These are phyloP conservation scores for Cygnus buccinator DNA, from an alignment of 2,113 vertebrate species.

Conservation along the genomic window DNA sequence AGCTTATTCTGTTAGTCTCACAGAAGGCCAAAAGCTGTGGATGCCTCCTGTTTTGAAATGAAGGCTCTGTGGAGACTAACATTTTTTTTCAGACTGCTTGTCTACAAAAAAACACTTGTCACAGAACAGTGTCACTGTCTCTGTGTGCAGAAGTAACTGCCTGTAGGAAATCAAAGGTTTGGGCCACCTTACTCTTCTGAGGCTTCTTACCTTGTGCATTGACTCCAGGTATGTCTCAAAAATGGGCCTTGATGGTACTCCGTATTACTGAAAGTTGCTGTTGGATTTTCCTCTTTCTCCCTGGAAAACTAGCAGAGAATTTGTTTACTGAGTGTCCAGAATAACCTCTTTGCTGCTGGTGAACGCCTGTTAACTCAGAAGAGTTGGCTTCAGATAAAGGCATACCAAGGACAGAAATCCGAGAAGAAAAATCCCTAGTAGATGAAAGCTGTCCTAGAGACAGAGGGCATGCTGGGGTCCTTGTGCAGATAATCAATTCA, in stretches of 20 bases:
- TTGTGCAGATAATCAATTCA: neutral
- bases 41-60: neutral
- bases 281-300: neutral
- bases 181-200: neutral
- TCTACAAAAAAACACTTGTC: neutral
- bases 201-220: neutral
- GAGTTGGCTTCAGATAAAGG: neutral
- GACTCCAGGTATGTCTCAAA: neutral
- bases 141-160: neutral
- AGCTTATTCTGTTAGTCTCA: neutral
- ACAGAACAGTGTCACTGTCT: neutral
- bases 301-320: neutral
- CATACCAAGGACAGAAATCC: neutral
- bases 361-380: neutral
- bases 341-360: neutral
- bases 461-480: neutral
- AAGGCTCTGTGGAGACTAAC: neutral
- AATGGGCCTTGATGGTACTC: neutral
- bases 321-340: neutral
- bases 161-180: neutral
- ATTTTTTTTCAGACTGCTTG: neutral
- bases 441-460: neutral
- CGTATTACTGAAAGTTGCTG: neutral
- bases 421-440: neutral
- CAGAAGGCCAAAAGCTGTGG: neutral